Conservation (phyloP, 2,113 vertebrate genomes). For the Etheostoma cragini region DNA sequence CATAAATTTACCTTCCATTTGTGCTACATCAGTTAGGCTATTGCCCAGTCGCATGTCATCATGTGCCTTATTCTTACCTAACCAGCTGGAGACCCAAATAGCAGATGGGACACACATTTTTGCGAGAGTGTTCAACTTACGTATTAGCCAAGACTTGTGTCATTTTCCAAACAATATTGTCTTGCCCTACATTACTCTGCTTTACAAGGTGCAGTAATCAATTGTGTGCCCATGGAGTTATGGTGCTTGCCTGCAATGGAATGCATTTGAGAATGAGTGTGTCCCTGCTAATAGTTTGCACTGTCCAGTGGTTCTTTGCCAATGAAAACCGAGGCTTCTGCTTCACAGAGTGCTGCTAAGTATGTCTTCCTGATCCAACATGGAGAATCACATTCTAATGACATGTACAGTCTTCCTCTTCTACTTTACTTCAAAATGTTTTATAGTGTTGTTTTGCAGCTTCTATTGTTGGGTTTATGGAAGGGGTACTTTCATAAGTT, state of each 20-base stretch:
- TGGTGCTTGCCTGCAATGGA: slow-evolving; percentile 36
- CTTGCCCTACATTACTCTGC: slow-evolving; percentile 9
- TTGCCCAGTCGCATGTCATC: slow-evolving; percentile 57
- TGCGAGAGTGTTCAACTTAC: background rate
- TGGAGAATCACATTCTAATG: slow-evolving; percentile 51
- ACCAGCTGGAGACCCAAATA: slow-evolving; percentile 41
- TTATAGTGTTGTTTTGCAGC: slow-evolving; percentile 4
- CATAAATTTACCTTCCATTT: slow-evolving; percentile 68
- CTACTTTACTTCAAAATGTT: slow-evolving; percentile 14
- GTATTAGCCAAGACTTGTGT: slow-evolving; percentile 27
- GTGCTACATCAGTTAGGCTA: slow-evolving; percentile 64
- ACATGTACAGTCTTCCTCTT: slow-evolving; percentile 49
- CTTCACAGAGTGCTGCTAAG: slow-evolving; percentile 59
- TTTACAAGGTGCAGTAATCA: slow-evolving; percentile 21
- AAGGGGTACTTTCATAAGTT: background rate
- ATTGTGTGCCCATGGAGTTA: background rate
- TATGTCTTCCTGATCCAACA: slow-evolving; percentile 62
- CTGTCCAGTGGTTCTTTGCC: slow-evolving; percentile 62
- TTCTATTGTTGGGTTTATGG: background rate
- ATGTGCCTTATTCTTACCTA: slow-evolving; percentile 23
- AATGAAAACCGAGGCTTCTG: slow-evolving; percentile 71
- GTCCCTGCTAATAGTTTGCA: slow-evolving; percentile 44
- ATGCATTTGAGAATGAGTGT: slow-evolving; percentile 59
- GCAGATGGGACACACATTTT: slow-evolving; percentile 41
- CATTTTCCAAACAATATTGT: slow-evolving; percentile 44